These are phyloP conservation scores for Hirtodrosophila trivittata DNA, from an alignment of 2,888 invertebrate species.

Conservation along the genomic window DNA sequence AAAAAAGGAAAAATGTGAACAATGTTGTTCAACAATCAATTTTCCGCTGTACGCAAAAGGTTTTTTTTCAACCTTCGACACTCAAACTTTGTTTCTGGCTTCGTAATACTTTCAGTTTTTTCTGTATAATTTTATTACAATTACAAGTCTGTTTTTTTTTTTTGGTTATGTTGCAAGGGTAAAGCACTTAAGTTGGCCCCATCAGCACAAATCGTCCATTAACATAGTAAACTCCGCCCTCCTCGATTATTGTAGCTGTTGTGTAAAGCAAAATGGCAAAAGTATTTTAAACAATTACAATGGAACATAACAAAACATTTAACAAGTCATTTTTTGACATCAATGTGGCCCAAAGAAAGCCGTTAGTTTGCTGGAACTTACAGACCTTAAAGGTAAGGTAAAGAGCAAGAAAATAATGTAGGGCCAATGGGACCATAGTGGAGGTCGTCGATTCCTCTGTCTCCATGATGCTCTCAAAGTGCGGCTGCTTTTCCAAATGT, in stretches of 20 bases:
- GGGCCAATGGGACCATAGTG: slow-evolving; percentile 10
- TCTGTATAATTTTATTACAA: slow-evolving; percentile 14
- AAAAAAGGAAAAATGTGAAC: too few species aligned
- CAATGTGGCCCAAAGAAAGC: slow-evolving; percentile 50
- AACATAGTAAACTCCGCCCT: slow-evolving; percentile 71
- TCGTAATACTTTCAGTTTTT: background rate
- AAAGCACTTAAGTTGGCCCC: slow-evolving; percentile 59
- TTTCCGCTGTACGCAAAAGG: too few species aligned
- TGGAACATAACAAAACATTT: slow-evolving; percentile 44
- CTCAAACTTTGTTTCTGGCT: too few species aligned
- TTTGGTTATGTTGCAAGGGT: slow-evolving; percentile 59
- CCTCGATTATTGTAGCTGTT: slow-evolving; percentile 21
- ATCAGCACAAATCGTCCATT: slow-evolving; percentile 66
- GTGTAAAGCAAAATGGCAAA: slow-evolving; percentile 53
- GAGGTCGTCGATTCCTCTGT: slow-evolving; percentile 27
- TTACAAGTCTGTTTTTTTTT: slow-evolving; percentile 32
- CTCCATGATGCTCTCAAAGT: slow-evolving; percentile 39
- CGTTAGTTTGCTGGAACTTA: background rate
- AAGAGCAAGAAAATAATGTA: slow-evolving; percentile 8
- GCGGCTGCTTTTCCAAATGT: slow-evolving; percentile 40
- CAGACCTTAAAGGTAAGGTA: background rate
- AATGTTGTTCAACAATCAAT: slow-evolving; percentile 9
- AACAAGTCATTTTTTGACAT: slow-evolving; percentile 60
- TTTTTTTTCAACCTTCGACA: background rate
- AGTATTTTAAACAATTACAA: slow-evolving; percentile 50